phyloP scores from a whole-genome alignment of 2,888 invertebrate genomes.

The Cheilosia impressa region DNA sequence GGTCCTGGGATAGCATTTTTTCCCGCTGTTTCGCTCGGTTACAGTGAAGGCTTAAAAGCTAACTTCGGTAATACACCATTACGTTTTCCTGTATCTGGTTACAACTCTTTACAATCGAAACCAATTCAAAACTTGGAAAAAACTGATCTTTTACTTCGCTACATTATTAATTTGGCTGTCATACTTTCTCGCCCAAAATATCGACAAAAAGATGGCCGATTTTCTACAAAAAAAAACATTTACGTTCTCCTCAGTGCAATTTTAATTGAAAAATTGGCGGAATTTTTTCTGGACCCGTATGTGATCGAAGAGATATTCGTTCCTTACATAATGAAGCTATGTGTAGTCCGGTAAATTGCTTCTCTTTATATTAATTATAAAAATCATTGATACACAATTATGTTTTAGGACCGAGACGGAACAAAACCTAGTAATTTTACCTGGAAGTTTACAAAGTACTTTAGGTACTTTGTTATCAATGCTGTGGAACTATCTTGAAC shows the following conservation, averaged over 20 bases:
- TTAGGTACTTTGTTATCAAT: slow-evolving; percentile 81
- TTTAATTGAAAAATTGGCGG: slow-evolving; percentile 86
- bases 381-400: slow-evolving; percentile 1
- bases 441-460: slow-evolving; percentile 79
- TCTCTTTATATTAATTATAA: not conserved
- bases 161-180: slow-evolving; percentile 80
- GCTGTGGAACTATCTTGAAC: slow-evolving; percentile 82
- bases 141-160: slow-evolving; percentile 80
- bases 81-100: slow-evolving; percentile 88
- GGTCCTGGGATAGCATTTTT: slow-evolving; percentile 91
- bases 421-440: slow-evolving; percentile 77
- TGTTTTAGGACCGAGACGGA: slow-evolving; percentile 77
- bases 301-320: slow-evolving; percentile 89
- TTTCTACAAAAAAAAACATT: slow-evolving; percentile 84
- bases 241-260: slow-evolving; percentile 85
- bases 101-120: slow-evolving; percentile 87
- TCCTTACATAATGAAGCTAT: slow-evolving; percentile 82
- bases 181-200: slow-evolving; percentile 80
- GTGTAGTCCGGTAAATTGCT: slow-evolving; percentile 77
- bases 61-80: slow-evolving; percentile 90
- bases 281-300: slow-evolving; percentile 87
- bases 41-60: slow-evolving; percentile 89
- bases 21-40: slow-evolving; percentile 91
- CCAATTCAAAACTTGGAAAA: slow-evolving; percentile 79
- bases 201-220: slow-evolving; percentile 67